Conservation (phyloP, 2,797 vertebrate species). For the Anabacerthia variegaticeps region DNA sequence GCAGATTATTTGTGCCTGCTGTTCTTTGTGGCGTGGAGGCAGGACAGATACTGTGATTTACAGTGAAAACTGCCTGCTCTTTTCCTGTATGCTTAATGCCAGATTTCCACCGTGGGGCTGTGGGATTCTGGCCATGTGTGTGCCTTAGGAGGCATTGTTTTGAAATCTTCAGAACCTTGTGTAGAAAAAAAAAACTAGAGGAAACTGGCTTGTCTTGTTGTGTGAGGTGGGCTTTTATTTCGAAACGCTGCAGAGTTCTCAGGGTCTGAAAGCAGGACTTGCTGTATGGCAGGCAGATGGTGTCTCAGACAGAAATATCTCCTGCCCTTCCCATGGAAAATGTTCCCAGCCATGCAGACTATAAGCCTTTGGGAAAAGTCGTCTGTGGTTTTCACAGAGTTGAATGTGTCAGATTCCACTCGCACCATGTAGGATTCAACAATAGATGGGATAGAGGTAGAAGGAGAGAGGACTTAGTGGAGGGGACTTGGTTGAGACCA, state of each 20-base stretch:
- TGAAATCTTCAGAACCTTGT: not conserved
- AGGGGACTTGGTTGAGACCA: not conserved
- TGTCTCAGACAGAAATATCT: not conserved
- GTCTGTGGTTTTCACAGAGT: not conserved
- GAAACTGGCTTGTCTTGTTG: not conserved
- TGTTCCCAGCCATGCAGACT: not conserved
- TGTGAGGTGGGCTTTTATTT: not conserved
- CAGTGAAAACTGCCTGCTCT: not conserved
- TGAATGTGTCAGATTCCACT: not conserved
- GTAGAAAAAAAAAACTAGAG: not conserved
- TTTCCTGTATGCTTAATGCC: not conserved
- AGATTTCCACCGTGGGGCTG: not conserved
- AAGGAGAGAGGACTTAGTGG: not conserved
- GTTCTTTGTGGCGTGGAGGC: not conserved
- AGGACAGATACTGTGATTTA: not conserved
- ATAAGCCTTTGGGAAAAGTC: not conserved
- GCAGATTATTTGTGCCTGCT: not conserved
- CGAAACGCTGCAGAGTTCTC: not conserved
- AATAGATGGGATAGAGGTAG: not conserved
- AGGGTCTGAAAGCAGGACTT: not conserved
- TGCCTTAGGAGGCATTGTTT: conserved; percentile 1
- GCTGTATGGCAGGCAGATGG: conserved; percentile 26
- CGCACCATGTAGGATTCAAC: not conserved
- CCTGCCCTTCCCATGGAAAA: not conserved
- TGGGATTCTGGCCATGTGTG: not conserved